Evolutionary conservation across 2,888 invertebrate genomes (phyloP).

Genomic region (Pristionchus exspectatus): DNA sequence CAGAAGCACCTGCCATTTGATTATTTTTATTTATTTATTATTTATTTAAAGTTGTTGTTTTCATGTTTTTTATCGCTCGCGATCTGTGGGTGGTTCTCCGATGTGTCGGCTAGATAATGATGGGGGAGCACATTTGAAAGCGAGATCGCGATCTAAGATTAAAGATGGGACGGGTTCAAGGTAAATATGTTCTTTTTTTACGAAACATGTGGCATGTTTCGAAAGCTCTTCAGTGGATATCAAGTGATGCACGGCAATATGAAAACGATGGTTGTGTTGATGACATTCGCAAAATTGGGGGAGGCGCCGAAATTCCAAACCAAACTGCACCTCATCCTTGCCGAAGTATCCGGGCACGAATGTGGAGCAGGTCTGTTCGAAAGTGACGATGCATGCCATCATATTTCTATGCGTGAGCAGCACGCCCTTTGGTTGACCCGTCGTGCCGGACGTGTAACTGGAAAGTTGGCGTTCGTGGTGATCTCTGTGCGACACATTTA

Average conservation of each 20-base stretch:
- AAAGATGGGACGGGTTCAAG: constrained; percentile 57
- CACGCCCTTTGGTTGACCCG: constrained; percentile 96
- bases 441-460: constrained; percentile 83
- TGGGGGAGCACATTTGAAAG: not conserved
- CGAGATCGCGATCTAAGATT: not conserved
- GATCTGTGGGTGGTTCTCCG: not conserved
- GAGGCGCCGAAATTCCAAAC: too few species aligned
- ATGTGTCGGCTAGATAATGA: not conserved
- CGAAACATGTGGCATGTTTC: too few species aligned
- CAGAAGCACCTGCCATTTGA: constrained; percentile 81
- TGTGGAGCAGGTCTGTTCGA: not conserved
- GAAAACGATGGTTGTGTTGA: too few species aligned
- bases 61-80: too few species aligned
- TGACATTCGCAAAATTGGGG: too few species aligned
- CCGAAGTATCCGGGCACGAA: constrained; percentile 39
- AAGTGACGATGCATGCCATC: not conserved
- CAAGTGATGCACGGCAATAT: too few species aligned
- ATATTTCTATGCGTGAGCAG: constrained; percentile 90
- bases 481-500: not conserved
- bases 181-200: constrained; percentile 16
- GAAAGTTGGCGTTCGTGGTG: too few species aligned
- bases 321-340: constrained; percentile 43
- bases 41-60: not conserved
- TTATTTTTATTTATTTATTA: not conserved
- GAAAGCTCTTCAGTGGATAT: too few species aligned